These are phyloP conservation scores for Volucella zonaria DNA, from an alignment of 2,888 invertebrate genomes.

Conservation along the genomic window DNA sequence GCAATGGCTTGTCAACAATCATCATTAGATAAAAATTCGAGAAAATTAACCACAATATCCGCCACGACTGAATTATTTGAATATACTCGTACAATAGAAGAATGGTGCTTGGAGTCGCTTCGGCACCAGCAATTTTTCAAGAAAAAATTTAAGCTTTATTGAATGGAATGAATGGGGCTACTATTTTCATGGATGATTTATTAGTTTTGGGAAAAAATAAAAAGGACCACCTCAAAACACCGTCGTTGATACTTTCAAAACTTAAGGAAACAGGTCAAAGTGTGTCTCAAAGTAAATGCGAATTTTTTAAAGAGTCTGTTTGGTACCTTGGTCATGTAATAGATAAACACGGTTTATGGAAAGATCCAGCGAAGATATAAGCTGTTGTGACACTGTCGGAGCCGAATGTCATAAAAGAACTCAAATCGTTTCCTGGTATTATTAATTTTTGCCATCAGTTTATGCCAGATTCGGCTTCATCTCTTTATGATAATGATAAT, in stretches of 20 bases:
- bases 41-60: no score
- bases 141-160: no score
- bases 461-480: conserved; percentile 13
- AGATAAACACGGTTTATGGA: conserved; percentile 76
- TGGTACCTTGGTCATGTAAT: conserved; percentile 75
- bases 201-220: no score
- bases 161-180: no score
- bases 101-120: no score
- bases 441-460: conserved; percentile 44
- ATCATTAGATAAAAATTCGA: no score
- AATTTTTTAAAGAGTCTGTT: conserved; percentile 59
- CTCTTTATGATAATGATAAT: neutral
- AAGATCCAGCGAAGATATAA: conserved; percentile 75
- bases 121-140: no score
- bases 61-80: no score
- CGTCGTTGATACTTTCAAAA: conserved; percentile 29
- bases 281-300: conserved; percentile 69
- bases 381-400: conserved; percentile 10
- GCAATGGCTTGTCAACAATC: no score
- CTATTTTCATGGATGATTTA: no score
- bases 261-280: conserved; percentile 69
- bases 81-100: no score
- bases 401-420: conserved; percentile 28
- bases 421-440: conserved; percentile 75
- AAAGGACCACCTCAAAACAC: no score